Evolutionary conservation across 2,888 invertebrate species (phyloP).

Genomic region (Volucella bombylans): DNA sequence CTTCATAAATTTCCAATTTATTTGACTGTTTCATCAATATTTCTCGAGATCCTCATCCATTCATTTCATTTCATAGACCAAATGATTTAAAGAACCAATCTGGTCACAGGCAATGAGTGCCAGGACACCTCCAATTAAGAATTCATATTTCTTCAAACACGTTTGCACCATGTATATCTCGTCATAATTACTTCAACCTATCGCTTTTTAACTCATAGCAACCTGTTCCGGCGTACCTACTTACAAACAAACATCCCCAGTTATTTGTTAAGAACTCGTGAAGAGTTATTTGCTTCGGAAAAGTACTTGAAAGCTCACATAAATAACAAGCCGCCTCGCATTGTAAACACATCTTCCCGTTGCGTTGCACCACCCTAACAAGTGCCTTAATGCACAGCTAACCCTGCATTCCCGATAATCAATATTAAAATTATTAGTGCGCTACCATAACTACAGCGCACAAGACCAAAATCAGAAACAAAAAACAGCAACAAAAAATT

Average conservation of each 20-base stretch:
- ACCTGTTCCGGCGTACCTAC: conserved; percentile 7
- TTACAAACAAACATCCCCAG: conserved; percentile 11
- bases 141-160: no score
- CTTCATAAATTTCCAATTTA: no score
- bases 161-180: no score
- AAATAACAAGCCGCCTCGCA: conserved; percentile 52
- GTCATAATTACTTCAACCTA: no score
- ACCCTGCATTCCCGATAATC: conserved; percentile 65
- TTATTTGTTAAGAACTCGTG: conserved; percentile 3
- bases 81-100: no score
- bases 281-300: conserved; percentile 23
- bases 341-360: conserved; percentile 6
- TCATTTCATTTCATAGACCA: no score
- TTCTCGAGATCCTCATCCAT: no score
- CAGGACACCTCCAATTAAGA: no score
- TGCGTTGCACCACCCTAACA: conserved; percentile 7
- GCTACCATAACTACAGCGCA: conserved; percentile 69
- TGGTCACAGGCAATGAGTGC: no score
- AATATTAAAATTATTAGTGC: conserved; percentile 70
- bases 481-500: no score
- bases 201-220: neutral
- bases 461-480: conserved; percentile 1
- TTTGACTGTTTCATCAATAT: no score
- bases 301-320: conserved; percentile 54
- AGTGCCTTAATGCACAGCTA: conserved; percentile 20